Evolutionary conservation across 2,113 vertebrate genomes (phyloP).

Genomic region (Cebidichthys violaceus): DNA sequence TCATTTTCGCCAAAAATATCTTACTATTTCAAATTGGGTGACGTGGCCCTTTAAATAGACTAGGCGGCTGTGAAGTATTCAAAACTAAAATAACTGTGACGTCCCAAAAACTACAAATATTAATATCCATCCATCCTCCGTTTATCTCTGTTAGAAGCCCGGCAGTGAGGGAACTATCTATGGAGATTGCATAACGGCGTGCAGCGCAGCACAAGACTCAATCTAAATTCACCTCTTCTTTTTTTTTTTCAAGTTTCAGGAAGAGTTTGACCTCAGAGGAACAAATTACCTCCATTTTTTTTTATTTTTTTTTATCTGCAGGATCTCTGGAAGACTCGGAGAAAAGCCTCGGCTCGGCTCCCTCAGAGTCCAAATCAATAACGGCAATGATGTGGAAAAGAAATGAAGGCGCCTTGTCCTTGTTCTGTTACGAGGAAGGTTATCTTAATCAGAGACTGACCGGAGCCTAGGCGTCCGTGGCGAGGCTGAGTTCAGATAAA

Average conservation of each 20-base stretch:
- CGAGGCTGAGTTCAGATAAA: not conserved
- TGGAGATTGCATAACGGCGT: too few relatives aligned
- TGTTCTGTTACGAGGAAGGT: constrained; percentile 53
- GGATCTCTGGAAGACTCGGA: constrained; percentile 20
- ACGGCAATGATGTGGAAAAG: constrained; percentile 34
- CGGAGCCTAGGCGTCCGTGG: not conserved
- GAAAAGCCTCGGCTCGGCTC: constrained; percentile 11
- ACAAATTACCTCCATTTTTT: constrained; percentile 14
- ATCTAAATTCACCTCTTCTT: not conserved
- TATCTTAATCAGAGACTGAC: constrained; percentile 48
- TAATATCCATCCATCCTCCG: not conserved
- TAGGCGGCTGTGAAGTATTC: too few relatives aligned
- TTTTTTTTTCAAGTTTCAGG: not conserved
- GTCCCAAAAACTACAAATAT: not conserved
- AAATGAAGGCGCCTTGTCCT: constrained; percentile 43
- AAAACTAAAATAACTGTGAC: too few relatives aligned
- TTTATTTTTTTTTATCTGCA: constrained; percentile 58
- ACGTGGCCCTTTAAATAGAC: too few relatives aligned
- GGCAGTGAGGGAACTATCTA: too few relatives aligned
- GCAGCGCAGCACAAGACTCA: not conserved
- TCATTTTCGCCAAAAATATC: too few relatives aligned
- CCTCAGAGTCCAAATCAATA: constrained; percentile 46
- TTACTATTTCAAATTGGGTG: too few relatives aligned
- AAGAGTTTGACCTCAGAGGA: constrained; percentile 32
- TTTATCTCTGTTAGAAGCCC: not conserved